Base-by-base conservation (phyloP, 2,797 vertebrate species). In the Ptychadena robeensis region DNA sequence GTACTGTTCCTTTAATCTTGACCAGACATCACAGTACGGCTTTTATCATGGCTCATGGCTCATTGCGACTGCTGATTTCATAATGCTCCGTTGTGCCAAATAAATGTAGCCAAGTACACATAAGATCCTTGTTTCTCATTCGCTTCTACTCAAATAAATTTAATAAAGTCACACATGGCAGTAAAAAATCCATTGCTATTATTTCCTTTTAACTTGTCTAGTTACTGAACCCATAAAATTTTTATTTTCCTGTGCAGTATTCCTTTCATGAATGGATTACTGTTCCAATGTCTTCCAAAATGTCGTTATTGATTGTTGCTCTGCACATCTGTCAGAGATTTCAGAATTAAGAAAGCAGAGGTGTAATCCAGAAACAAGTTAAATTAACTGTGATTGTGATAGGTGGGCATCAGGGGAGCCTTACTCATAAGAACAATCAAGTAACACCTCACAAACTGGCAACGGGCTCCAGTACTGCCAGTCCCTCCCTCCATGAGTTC, bases 251-350 rank as follows among this genome's bases (percentile, higher is more conserved):
- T 80, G 66, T 71, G 77, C 35, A 61, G 59, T 80, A 80, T 80
- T 80, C 77, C 53, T 79, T 80, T 69, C 53, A 80, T 80, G 77
- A 80, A 80, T 80, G 77, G 77, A 70, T 80, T 71, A 80, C 77
- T 80, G 77, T 80, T 80, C 48, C 34, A 63, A 80, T 80, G 48
- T 71, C 34, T 63, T 71, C 32, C 53, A 80, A 59, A 38, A 69
- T 48, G 59, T 32, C 71, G 53, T 15, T 80, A 80, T 70, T 80
- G 66, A 80, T 80, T 80, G 66, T 80, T 63, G 32, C 48, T 30
- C 53, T 9, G 35, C 34, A 70, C 67, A 80, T 80, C 77, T 80
- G 77, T 80, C 77, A 80, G 68, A 70, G 70, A 71, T 69, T 70
- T 80, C 34, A 48, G 67, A 66, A 70, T 70, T 80, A 70, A 63